Conservation (phyloP, 2,888 invertebrate species). For the Acronicta aceris region DNA sequence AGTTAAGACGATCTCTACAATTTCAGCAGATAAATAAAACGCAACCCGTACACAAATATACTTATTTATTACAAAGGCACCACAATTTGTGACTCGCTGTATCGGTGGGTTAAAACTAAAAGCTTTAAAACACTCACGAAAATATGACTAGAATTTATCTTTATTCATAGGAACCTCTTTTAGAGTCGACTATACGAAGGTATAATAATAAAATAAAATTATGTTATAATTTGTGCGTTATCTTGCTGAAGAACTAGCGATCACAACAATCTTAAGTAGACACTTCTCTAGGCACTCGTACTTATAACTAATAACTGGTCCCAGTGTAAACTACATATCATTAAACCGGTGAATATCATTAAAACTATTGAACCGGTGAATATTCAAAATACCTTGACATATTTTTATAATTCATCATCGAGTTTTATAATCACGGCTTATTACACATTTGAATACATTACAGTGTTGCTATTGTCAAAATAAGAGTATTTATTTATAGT, state of each 20-base stretch:
- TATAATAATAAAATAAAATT: slow-evolving; percentile 33
- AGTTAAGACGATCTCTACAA: too few species aligned
- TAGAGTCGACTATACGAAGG: slow-evolving; percentile 42
- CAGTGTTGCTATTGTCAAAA: too few species aligned
- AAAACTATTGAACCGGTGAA: background rate
- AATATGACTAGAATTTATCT: slow-evolving; percentile 71
- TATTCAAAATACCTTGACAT: slow-evolving; percentile 35
- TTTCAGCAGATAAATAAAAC: slow-evolving; percentile 21
- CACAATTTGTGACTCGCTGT: slow-evolving; percentile 50
- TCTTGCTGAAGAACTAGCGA: slow-evolving; percentile 59
- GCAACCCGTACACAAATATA: slow-evolving; percentile 65
- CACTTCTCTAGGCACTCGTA: slow-evolving; percentile 62
- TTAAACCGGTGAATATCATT: slow-evolving; percentile 1
- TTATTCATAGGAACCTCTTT: slow-evolving; percentile 42
- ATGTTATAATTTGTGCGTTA: slow-evolving; percentile 43
- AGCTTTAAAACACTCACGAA: slow-evolving; percentile 51
- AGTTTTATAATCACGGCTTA: background rate
- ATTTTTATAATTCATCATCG: slow-evolving; percentile 17
- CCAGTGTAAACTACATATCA: slow-evolving; percentile 47
- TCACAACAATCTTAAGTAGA: slow-evolving; percentile 59
- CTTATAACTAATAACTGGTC: slow-evolving; percentile 61
- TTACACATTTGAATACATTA: too few species aligned
- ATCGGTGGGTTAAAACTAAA: slow-evolving; percentile 40
- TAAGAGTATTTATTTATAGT: too few species aligned
- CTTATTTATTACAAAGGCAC: slow-evolving; percentile 71